phyloP scores from a whole-genome alignment of 2,797 vertebrate species.

The Parambassis ranga region DNA sequence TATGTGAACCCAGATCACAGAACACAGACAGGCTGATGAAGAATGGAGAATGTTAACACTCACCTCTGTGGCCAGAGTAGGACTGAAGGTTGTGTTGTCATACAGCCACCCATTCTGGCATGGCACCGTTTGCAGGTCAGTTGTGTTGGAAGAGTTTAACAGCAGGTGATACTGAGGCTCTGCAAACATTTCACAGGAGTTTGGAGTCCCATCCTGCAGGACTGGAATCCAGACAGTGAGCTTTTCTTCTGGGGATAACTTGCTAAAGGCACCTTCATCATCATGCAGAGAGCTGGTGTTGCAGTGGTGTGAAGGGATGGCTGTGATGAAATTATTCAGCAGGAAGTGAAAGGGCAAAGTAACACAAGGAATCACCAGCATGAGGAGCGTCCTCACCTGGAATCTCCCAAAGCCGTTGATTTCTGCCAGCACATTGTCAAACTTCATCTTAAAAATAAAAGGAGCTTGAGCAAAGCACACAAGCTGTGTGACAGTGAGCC shows the following conservation, averaged over 20 bases:
- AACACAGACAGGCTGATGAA: background rate
- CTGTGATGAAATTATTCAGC: conserved; percentile 83
- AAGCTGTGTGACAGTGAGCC: background rate
- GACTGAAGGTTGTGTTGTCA: conserved; percentile 81
- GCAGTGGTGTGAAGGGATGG: conserved; percentile 84
- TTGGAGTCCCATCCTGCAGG: conserved; percentile 76
- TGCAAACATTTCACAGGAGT: conserved; percentile 84
- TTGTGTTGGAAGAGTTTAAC: conserved; percentile 57
- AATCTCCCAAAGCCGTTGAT: conserved; percentile 83
- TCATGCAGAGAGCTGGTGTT: conserved; percentile 73
- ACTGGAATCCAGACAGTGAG: conserved; percentile 79
- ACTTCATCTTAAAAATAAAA: conserved; percentile 75
- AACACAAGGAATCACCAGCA: conserved; percentile 77
- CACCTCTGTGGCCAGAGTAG: conserved; percentile 88
- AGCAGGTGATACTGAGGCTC: conserved; percentile 75
- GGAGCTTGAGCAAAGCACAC: background rate
- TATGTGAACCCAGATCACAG: no score
- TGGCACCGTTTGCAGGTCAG: conserved; percentile 27
- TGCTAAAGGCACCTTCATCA: conserved; percentile 58
- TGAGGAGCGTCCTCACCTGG: conserved; percentile 73
- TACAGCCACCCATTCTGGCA: conserved; percentile 89
- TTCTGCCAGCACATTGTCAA: conserved; percentile 85
- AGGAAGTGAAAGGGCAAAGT: conserved; percentile 86
- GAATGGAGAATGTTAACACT: conserved; percentile 3
- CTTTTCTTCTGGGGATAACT: conserved; percentile 78